Evolutionary conservation across 1,140 invertebrate species (phyloP).

Genomic region (Steinernema feltiae): DNA sequence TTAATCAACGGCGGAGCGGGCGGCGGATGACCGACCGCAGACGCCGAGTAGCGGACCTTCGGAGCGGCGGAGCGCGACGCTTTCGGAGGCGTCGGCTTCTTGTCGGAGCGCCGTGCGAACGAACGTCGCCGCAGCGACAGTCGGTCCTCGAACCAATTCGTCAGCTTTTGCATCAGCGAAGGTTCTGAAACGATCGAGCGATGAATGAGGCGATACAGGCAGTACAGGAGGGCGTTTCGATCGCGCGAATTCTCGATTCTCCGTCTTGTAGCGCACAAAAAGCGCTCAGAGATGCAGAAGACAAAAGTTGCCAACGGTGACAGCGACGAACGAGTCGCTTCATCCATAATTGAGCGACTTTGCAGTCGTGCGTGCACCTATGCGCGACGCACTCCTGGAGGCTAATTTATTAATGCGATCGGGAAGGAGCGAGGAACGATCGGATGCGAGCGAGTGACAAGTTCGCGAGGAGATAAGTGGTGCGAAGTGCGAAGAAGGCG

Average conservation of each 20-base stretch:
- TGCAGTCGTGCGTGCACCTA: too few relatives aligned
- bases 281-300: too few relatives aligned
- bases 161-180: slow-evolving; percentile 23
- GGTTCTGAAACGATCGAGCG: neutral
- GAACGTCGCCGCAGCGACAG: slow-evolving; percentile 15
- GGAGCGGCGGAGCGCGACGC: slow-evolving; percentile 26
- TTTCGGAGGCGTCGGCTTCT: slow-evolving; percentile 2
- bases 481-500: neutral
- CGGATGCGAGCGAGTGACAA: neutral
- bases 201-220: neutral
- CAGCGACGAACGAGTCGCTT: neutral
- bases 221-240: neutral
- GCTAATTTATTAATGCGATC: slow-evolving; percentile 5
- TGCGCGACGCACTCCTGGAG: neutral
- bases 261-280: neutral
- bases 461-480: neutral
- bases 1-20: neutral
- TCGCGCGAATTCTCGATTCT: neutral
- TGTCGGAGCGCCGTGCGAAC: slow-evolving; percentile 2
- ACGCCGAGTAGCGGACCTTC: slow-evolving; percentile 20
- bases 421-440: neutral
- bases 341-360: slow-evolving; percentile 5
- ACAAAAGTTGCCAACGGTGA: neutral
- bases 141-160: slow-evolving; percentile 27
- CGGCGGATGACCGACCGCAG: slow-evolving; percentile 1